Evolutionary conservation across 2,888 invertebrate genomes (phyloP).

Genomic region (Nemapogon koenigi): DNA sequence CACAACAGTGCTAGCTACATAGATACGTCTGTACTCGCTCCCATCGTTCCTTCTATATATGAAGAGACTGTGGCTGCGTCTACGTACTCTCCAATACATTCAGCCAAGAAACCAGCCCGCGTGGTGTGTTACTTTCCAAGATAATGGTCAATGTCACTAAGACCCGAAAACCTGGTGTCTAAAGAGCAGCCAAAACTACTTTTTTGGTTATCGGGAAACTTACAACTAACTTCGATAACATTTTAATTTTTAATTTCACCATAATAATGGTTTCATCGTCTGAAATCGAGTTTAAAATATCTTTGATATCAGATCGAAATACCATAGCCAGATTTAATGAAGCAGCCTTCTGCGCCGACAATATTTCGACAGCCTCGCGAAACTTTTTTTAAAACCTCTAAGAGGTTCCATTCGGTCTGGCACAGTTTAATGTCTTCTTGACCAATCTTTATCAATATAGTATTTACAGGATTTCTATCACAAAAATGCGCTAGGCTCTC

Average conservation of each 20-base stretch:
- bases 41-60: no score
- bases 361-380: slow-evolving; percentile 6
- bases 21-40: no score
- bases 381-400: slow-evolving; percentile 5
- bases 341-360: neutral
- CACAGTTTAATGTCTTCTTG: neutral
- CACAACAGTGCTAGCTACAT: no score
- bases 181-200: neutral
- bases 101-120: neutral
- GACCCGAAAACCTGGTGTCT: neutral
- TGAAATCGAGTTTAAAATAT: neutral
- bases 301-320: neutral
- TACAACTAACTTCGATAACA: neutral
- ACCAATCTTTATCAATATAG: neutral
- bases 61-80: no score
- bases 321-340: neutral
- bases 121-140: neutral
- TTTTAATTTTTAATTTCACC: neutral
- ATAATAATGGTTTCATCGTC: neutral
- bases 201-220: neutral
- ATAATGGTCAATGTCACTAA: neutral
- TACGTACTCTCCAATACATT: no score
- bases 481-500: neutral
- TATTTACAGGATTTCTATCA: neutral
- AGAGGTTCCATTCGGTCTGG: slow-evolving; percentile 2